phyloP scores from a whole-genome alignment of 1,140 invertebrate species.

The Alviniconcha marisindica region DNA sequence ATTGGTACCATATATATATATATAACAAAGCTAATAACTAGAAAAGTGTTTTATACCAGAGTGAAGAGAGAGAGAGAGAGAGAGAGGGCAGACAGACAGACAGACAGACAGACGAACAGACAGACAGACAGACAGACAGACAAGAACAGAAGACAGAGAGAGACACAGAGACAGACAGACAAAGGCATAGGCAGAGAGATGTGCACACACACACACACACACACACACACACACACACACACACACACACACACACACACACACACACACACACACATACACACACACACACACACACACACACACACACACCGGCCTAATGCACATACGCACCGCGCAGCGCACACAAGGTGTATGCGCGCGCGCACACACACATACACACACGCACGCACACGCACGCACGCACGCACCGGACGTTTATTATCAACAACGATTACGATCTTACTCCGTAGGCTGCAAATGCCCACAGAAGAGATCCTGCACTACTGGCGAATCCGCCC shows the following conservation, averaged over 20 bases:
- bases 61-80: background rate
- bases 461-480: slow-evolving; percentile 29
- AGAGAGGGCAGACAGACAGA: background rate
- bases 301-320: background rate
- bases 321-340: background rate
- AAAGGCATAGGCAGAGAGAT: background rate
- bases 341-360: background rate
- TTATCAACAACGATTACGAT: too few species aligned
- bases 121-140: background rate
- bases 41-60: too few species aligned
- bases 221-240: too few species aligned
- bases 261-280: too few species aligned
- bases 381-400: background rate
- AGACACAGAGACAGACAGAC: background rate
- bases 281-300: too few species aligned
- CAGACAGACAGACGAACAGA: background rate
- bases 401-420: background rate
- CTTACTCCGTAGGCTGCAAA: slow-evolving; percentile 37
- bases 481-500: slow-evolving; percentile 66
- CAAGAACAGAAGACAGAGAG: background rate
- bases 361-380: background rate
- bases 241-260: too few species aligned
- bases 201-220: too few species aligned
- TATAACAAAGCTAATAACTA: too few species aligned
- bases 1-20: too few species aligned